Evolutionary conservation across 2,888 invertebrate species (phyloP).

Genomic region (Eristalis tenax): DNA sequence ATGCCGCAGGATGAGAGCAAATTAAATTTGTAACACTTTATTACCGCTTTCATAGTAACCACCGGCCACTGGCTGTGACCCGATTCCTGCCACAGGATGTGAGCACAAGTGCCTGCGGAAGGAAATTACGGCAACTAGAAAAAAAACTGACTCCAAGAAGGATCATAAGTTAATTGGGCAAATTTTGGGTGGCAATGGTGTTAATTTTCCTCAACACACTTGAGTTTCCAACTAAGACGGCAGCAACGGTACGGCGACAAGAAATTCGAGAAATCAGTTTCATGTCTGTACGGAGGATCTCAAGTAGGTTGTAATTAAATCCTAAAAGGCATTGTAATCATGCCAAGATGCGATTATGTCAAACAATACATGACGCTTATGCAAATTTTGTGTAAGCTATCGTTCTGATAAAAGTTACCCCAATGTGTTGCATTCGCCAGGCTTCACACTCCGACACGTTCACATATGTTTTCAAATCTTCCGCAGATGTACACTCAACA

Average conservation of each 20-base stretch:
- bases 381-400: slow-evolving; percentile 49
- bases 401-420: slow-evolving; percentile 34
- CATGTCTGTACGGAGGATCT: slow-evolving; percentile 30
- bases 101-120: slow-evolving; percentile 41
- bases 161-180: slow-evolving; percentile 71
- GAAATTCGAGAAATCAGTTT: slow-evolving; percentile 38
- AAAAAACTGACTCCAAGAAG: slow-evolving; percentile 11
- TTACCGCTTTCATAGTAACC: slow-evolving; percentile 55
- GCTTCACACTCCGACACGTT: background rate
- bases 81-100: background rate
- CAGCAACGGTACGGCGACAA: slow-evolving; percentile 31
- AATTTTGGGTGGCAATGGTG: slow-evolving; percentile 58
- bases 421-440: slow-evolving; percentile 10
- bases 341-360: slow-evolving; percentile 51
- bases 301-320: slow-evolving; percentile 48
- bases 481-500: too few relatives aligned
- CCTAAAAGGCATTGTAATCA: slow-evolving; percentile 54
- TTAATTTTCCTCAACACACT: slow-evolving; percentile 43
- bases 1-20: slow-evolving; percentile 62
- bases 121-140: slow-evolving; percentile 29
- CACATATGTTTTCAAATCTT: background rate
- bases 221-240: too few relatives aligned
- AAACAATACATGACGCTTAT: slow-evolving; percentile 45
- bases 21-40: slow-evolving; percentile 71
- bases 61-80: background rate